phyloP scores from a whole-genome alignment of 2,113 vertebrate species.

The Chloebia gouldiae region DNA sequence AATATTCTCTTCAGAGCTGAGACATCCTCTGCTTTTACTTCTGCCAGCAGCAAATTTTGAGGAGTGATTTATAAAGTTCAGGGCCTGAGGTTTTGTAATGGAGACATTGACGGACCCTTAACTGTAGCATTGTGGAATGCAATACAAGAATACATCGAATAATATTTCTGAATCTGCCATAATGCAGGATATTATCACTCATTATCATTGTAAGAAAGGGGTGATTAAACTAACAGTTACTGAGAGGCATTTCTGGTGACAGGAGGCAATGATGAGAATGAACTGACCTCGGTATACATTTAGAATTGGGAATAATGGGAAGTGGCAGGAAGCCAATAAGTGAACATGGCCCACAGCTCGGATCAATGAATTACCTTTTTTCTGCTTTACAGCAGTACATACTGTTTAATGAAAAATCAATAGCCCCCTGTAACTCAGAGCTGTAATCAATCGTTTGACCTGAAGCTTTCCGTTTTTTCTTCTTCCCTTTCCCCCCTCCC shows the following conservation, averaged over 20 bases:
- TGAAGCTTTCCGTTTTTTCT: constrained; percentile 61
- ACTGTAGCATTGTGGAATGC: constrained; percentile 22
- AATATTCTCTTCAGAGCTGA: not conserved
- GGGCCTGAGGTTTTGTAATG: not conserved
- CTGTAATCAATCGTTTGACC: constrained; percentile 77
- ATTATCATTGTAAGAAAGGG: constrained; percentile 72
- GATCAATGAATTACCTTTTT: constrained; percentile 88
- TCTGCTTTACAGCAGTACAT: constrained; percentile 64
- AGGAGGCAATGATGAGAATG: constrained; percentile 79
- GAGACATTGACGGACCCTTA: constrained; percentile 35
- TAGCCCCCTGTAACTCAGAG: constrained; percentile 80
- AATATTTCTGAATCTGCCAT: constrained; percentile 55
- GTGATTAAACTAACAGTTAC: constrained; percentile 78
- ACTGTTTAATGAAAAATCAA: constrained; percentile 94
- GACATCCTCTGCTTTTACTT: not conserved
- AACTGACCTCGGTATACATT: constrained; percentile 83
- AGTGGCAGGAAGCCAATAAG: constrained; percentile 90
- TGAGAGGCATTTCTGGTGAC: constrained; percentile 76
- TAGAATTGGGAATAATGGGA: constrained; percentile 77
- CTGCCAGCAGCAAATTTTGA: constrained; percentile 26
- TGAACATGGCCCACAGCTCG: constrained; percentile 79
- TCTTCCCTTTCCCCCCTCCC: not conserved
- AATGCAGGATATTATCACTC: constrained; percentile 65
- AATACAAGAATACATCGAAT: constrained; percentile 1
- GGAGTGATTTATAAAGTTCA: constrained; percentile 44